These are phyloP conservation scores for Idaea dimidiata DNA, from an alignment of 2,888 invertebrate species.

Conservation along the genomic window DNA sequence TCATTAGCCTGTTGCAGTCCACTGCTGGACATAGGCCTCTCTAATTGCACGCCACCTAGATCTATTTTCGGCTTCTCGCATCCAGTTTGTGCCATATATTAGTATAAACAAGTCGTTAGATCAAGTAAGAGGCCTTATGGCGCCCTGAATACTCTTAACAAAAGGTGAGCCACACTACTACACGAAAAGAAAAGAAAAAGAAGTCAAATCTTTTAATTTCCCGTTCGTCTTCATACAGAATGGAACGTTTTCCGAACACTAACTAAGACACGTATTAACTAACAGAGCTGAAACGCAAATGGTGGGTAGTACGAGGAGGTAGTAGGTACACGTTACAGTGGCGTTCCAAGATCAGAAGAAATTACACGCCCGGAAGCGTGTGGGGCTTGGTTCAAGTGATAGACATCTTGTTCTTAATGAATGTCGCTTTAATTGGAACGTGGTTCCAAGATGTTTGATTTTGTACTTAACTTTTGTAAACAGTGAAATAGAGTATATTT, in stretches of 20 bases:
- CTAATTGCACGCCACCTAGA: too few relatives aligned
- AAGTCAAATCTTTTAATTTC: slow-evolving; percentile 1
- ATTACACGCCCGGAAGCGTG: slow-evolving; percentile 55
- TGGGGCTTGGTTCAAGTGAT: slow-evolving; percentile 33
- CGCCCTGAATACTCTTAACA: too few relatives aligned
- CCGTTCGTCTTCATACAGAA: slow-evolving; percentile 2
- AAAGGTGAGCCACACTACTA: too few relatives aligned
- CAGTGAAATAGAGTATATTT: not conserved
- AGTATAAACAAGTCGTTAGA: not conserved
- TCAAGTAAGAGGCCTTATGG: too few relatives aligned
- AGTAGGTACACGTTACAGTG: slow-evolving; percentile 31
- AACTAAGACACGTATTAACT: slow-evolving; percentile 42
- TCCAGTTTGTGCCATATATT: too few relatives aligned
- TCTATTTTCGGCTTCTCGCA: too few relatives aligned
- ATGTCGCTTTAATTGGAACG: not conserved
- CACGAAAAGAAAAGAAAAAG: too few relatives aligned
- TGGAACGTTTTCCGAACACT: slow-evolving; percentile 5
- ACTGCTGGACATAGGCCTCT: too few relatives aligned
- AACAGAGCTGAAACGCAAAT: slow-evolving; percentile 49
- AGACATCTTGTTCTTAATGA: not conserved
- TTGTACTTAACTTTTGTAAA: not conserved
- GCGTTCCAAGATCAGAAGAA: slow-evolving; percentile 59
- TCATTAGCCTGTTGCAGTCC: too few relatives aligned
- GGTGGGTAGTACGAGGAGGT: slow-evolving; percentile 23
- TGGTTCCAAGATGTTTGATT: not conserved